Evolutionary conservation across 2,888 invertebrate species (phyloP), one percentile per base, ranked within the genome.

Genomic region (Chelonus formosanus): DNA sequence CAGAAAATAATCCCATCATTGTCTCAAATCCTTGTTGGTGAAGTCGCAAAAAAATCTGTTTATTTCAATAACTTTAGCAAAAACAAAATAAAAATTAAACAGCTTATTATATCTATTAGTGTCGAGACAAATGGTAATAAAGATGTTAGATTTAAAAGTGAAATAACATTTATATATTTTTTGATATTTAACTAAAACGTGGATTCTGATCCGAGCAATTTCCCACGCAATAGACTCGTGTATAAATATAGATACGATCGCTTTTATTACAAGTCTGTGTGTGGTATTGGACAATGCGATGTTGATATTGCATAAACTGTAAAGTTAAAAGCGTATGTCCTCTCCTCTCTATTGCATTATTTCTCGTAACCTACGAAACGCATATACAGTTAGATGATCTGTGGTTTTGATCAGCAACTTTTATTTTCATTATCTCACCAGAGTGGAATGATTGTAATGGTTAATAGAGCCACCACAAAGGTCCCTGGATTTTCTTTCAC

Each of bases 321-420:
- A 48, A 55, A 53, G 50, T 53, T 44, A 6, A 40, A 47, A 40
- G 47, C 50, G 43, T 48, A 34, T 58, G 59, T 67, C 60, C 62
- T 64, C 63, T 67, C 60, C 62, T 64, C 63, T 59, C 59, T 61
- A 54, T 55, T 48, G 64, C 62, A 35, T 10, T 34, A 32, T 8
- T 8, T 40, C 20, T n/a, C 48, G 31, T 40, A 43, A 34, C 43
- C 52, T 31, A 6, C 20, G 8, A 50, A 50, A 48, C 36, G 50
- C 57, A 48, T 48, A 48, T 20, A 20, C 20, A 20, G 20, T 20
- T 48, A 35, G n/a, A 10, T n/a, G 40, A 40, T 6, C 40, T 40
- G 40, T 40, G 40, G 40, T 40, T 40, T 40, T 40, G 40, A 40
- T 40, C 40, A 40, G 40, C 6, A 5, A 40, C 40, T 40, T 40